Base-by-base conservation (phyloP, 2,888 invertebrate species). In the Hoplodrina ambigua region DNA sequence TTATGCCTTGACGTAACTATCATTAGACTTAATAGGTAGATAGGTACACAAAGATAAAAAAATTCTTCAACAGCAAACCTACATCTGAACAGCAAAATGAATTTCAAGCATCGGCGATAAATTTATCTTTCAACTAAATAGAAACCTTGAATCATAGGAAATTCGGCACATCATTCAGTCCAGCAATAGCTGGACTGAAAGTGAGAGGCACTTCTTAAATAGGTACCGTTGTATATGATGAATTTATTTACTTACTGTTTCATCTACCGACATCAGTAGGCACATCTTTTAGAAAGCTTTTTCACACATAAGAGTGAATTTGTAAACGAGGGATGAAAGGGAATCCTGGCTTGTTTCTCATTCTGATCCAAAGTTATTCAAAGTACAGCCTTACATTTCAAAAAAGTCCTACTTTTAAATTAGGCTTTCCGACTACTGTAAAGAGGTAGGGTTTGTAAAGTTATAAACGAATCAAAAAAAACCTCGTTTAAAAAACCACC, bases 121-220 rank as follows among this genome's bases (percentile, higher is more conserved):
- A 37, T 25, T 30, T 15, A 20, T 19, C 15, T 59, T 58, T 6
- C 20, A 61, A 61, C 20, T 0, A 37, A 41, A n/a, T 25, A 37
- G 13, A 50, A 56, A 4, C 11, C 13, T 41, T 41, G 41, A 41
- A 41, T 11, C 13, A 41, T 41, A 2, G 8, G 11, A 41, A 41
- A 13, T 41, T 41, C 11, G 37, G 41, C 49, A 17, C 17, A 33
- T 41, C 4, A 19, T 20, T 56, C 33, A 52, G 25, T 20, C 68
- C 33, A 67, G 57, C n/a, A 44, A 56, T 53, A 53, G 25, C 57
- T 41, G 44, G 56, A 33, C 54, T 54, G 56, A 49, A 37, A 41
- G 19, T 41, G 41, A 56, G 41, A 52, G 41, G 19, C 20, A 4
- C 37, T 2, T n/a, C 15, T 49, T 11, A 30, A 41, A 11, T 13